Evolutionary conservation across 2,113 vertebrate species (phyloP), one percentile per base, ranked within the genome.

Genomic region (Vimba vimba): DNA sequence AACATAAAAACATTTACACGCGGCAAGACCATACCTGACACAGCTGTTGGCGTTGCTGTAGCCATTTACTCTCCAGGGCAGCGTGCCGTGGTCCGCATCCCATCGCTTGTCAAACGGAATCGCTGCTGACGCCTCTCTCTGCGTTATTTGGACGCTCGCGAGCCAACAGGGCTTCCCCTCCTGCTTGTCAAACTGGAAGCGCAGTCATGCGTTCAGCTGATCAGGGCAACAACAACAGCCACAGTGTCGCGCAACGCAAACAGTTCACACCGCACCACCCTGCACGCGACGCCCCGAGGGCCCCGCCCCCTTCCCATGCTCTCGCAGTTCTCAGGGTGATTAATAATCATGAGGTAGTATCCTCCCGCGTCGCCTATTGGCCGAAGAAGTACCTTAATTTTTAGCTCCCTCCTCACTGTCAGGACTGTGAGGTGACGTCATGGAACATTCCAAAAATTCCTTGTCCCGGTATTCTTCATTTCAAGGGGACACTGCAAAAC

Each of bases 191-290:
- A 90, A 91, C 91, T 90, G 82, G 88, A 93, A 93, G 93, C 74
- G 93, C 92, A 90, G 89, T 90, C 92, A 92, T 93, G 93, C 93
- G 85, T 94, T 92, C 94, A 94, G 93, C 93, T 93, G 93, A 93
- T 90, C 91, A 87, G 89, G 92, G 91, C 93, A 93, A 93, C 93
- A 94, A 93, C 87, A 92, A 94, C 93, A 93, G 91, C 93, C 90
- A 33, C 85, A 57, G 73, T 25, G 86, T 85, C 73, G 50, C 69
- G 25, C 74, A 82, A 83, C 83, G 86, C 88, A 87, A 87, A 87
- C 80, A 86, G 66, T 89, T 92, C 92, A 92, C 92, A 91, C 90
- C 91, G 91, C 93, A 92, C 93, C 93, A 87, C 91, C 91, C 93
- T 87, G 88, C 92, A 88, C 92, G 86, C 89, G 91, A 90, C 91